Evolutionary conservation across 2,113 vertebrate genomes (phyloP), one percentile per base, ranked within the genome.

Genomic region (Tenrec ecaudatus): DNA sequence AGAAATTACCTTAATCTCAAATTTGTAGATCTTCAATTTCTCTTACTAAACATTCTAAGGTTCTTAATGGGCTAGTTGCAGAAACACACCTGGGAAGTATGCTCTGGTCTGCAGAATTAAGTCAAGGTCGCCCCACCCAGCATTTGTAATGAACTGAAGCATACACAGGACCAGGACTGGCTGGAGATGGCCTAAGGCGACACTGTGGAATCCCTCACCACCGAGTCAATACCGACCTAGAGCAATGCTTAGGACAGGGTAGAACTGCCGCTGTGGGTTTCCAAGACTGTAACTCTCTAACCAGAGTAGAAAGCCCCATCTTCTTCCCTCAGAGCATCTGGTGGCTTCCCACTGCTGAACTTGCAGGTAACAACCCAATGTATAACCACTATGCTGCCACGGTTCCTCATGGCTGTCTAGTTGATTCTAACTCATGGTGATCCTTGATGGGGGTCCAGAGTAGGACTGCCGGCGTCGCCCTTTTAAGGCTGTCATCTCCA

Each of bases 141-240:
- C 89, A 79, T 47, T 68, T 91, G n/a, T 79, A 62, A 75, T 71
- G 23, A 86, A 80, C 82, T 81, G 53, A 85, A 12, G 36, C 3
- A 33, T 25, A n/a, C 9, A 29, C 31, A 79, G 88, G 25, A 75
- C 53, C 62, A 66, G 31, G 83, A 69, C 36, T 89, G 69, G 31
- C 47, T 82, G 23, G 57, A 85, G 17, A 38, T 79, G 40, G 14
- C 5, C 8, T 75, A 16, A 2, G 12, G n/a, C 53, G 60, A 87
- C 76, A 77, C 73, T 83, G 71, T 2, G 57, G 17, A 69, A 69
- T 12, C 29, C 31, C 31, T 17, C n/a, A 31, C 14, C 31, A 16
- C n/a, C 3, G 0, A n/a, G 14, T n/a, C 31, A 16, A 69, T n/a
- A 31, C 29, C 14, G 68, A 69, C 31, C 12, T n/a, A 25, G 2